Conservation (phyloP, 2,113 vertebrate genomes). For the Corydoras maculifer region DNA sequence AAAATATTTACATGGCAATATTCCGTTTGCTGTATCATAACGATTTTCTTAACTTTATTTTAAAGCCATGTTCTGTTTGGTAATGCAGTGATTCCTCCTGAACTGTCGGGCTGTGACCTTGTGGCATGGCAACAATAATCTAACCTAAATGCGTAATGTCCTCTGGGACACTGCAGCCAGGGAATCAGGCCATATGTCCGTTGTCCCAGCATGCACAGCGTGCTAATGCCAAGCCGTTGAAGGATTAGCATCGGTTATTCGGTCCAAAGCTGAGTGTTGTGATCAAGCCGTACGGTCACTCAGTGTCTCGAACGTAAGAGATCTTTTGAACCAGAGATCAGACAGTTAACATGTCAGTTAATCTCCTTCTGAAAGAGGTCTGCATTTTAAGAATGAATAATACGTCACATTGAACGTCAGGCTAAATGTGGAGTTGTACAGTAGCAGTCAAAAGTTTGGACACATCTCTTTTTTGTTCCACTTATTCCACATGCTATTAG, state of each 20-base stretch:
- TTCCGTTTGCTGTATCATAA: no score
- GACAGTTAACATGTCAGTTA: not conserved
- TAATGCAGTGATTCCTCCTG: conserved; percentile 9
- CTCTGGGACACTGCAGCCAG: conserved; percentile 11
- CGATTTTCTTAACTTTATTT: no score
- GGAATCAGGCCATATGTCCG: conserved; percentile 33
- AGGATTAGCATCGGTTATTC: conserved; percentile 36
- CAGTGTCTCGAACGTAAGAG: not conserved
- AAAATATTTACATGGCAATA: no score
- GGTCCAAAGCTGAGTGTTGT: conserved; percentile 29
- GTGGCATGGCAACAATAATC: conserved; percentile 2
- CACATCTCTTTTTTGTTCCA: no score
- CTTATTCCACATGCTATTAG: no score
- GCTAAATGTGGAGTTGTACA: no score
- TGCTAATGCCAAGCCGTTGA: conserved; percentile 18
- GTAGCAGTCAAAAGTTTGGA: no score
- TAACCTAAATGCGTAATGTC: conserved; percentile 7
- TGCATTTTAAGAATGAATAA: no score
- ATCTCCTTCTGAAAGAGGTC: no score
- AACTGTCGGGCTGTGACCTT: conserved; percentile 10
- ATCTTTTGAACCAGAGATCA: conserved; percentile 13
- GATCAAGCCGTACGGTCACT: conserved; percentile 12
- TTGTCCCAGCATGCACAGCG: conserved; percentile 5
- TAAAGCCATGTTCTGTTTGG: not conserved
- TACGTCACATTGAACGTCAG: no score